phyloP scores from a whole-genome alignment of 2,113 vertebrate genomes.

The Sturnira hondurensis region DNA sequence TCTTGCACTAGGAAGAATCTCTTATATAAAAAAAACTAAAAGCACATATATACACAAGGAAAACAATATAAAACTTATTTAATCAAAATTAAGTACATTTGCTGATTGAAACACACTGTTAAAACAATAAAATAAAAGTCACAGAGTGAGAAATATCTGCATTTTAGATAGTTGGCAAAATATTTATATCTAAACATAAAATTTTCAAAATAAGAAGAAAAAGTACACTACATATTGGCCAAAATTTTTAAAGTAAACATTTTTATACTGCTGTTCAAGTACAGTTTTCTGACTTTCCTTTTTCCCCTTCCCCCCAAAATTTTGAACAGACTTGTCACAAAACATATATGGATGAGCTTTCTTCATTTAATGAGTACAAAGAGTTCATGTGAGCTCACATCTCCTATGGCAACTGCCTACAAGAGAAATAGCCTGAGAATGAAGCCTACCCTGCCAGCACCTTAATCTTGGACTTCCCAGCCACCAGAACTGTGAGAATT shows the following conservation, averaged over 20 bases:
- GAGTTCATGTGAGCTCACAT: not conserved
- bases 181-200: not conserved
- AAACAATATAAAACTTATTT: not conserved
- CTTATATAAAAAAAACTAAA: not conserved
- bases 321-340: not conserved
- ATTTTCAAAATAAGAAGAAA: not conserved
- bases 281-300: too few species aligned
- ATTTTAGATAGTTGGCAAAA: not conserved
- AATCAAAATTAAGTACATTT: not conserved
- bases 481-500: not conserved
- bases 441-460: not conserved
- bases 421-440: not conserved
- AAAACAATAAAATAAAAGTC: not conserved
- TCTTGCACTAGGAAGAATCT: not conserved
- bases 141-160: not conserved
- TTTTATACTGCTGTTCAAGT: too few species aligned
- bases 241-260: not conserved
- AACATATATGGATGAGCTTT: not conserved
- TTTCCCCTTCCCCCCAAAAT: not conserved
- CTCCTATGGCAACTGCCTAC: too few species aligned
- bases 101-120: not conserved
- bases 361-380: not conserved
- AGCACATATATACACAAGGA: not conserved
- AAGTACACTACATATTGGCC: not conserved
- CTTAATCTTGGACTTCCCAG: not conserved